Base-by-base conservation (phyloP, 2,888 invertebrate species). In the Nysson spinosus region DNA sequence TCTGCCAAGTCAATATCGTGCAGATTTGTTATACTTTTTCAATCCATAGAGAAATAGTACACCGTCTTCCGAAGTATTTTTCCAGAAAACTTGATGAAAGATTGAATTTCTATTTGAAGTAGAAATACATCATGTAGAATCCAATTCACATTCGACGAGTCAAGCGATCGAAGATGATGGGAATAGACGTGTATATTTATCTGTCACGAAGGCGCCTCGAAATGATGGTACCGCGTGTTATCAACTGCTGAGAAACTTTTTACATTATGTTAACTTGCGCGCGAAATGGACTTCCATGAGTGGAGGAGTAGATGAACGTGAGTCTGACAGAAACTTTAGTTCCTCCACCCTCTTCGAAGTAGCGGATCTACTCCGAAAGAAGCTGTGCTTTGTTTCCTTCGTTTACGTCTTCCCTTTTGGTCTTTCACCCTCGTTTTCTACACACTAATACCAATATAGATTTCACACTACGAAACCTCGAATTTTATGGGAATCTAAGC, bases 251-350 rank as follows among this genome's bases (percentile, higher is more conserved):
- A n/a, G 9, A 74, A 75, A 75, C 46, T 75, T 75, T 75, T 69
- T 66, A 72, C 75, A 72, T 77, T 75, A 75, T 64, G 75, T 75
- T 62, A 75, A 78, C 56, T 69, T 66, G 34, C 30, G 75, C 69
- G 62, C 56, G 60, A 78, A 72, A 78, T 69, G 62, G 71, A 61
- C 61, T 37, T 26, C 42, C 40, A 7, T 19, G 40, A 39, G 19
- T 30, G 34, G 51, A 49, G 46, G 54, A 20, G 42, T 42, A 54
- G 52, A 67, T 51, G 63, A 37, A 47, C 28, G 43, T 6, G 22
- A 24, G 37, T 35, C 20, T 40, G 57, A 55, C 44, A 28, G 28
- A 52, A 69, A 75, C 43, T 75, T 75, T 32, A 9, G 34, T 5
- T 26, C 3, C 28, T 12, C 16, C 39, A 7, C 32, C 44, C 46